These are phyloP conservation scores for Halictus quadricinctus DNA, from an alignment of 2,888 invertebrate genomes.

Conservation along the genomic window DNA sequence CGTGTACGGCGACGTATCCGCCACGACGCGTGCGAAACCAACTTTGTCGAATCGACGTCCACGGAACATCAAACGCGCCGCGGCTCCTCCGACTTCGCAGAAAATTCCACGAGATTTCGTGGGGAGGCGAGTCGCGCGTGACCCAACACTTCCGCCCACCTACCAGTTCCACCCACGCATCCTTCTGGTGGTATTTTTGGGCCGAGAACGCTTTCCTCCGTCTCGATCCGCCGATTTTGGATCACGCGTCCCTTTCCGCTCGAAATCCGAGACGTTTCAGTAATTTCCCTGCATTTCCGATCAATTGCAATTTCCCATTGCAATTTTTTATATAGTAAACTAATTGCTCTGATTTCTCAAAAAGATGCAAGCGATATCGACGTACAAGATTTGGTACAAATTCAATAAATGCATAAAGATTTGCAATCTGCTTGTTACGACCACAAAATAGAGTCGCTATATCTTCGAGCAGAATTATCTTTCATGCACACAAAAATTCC, in stretches of 20 bases:
- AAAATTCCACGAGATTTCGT: conserved; percentile 40
- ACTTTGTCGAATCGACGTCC: conserved; percentile 52
- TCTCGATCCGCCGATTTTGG: neutral
- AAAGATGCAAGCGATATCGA: too few species aligned
- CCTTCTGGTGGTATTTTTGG: neutral
- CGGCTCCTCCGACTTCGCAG: conserved; percentile 33
- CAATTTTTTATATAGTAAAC: too few species aligned
- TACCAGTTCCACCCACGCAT: neutral
- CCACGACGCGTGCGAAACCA: conserved; percentile 53
- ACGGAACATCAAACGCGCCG: conserved; percentile 63
- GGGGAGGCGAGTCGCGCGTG: conserved; percentile 22
- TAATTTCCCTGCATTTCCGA: too few species aligned
- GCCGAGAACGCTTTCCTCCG: neutral
- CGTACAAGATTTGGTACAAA: too few species aligned
- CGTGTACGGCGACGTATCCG: conserved; percentile 60
- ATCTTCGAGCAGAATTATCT: neutral
- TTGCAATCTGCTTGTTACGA: too few species aligned
- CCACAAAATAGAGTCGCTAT: too few species aligned
- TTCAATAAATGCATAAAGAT: too few species aligned
- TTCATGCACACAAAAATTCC: neutral
- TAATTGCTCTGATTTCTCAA: too few species aligned
- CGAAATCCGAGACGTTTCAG: neutral
- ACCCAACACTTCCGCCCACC: neutral
- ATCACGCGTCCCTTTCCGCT: neutral
- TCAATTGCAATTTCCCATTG: too few species aligned